Evolutionary conservation across 2,113 vertebrate genomes (phyloP).

Genomic region (Erythrolamprus reginae): DNA sequence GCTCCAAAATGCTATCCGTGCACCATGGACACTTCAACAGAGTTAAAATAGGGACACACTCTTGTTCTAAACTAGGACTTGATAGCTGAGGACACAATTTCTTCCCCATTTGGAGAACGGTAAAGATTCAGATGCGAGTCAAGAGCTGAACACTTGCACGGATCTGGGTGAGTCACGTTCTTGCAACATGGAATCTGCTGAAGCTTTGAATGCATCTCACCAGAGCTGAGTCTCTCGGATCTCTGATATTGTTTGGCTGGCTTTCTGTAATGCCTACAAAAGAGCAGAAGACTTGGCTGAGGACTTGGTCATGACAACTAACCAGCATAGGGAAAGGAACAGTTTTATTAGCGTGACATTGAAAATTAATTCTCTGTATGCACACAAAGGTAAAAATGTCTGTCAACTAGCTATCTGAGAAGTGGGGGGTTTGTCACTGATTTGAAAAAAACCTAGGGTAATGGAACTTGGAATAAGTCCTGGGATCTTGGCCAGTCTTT

Average conservation of each 20-base stretch:
- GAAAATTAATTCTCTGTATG: neutral
- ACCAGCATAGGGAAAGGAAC: neutral
- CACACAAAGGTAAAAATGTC: neutral
- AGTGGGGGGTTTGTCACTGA: neutral
- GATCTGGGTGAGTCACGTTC: neutral
- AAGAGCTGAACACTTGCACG: neutral
- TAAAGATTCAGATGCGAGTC: neutral
- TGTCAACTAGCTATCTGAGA: neutral
- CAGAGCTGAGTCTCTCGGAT: conserved; percentile 79
- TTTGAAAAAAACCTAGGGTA: neutral
- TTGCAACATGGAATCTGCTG: neutral
- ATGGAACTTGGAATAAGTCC: neutral
- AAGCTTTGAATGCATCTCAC: conserved; percentile 39
- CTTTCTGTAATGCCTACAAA: conserved; percentile 73
- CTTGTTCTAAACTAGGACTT: neutral
- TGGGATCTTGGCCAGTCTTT: neutral
- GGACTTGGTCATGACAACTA: neutral
- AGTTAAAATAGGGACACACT: neutral
- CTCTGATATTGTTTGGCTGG: conserved; percentile 78
- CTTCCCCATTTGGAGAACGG: neutral
- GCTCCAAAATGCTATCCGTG: neutral
- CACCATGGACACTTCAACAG: neutral
- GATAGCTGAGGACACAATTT: neutral
- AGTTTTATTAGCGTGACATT: neutral
- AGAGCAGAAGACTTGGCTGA: neutral